Base-by-base conservation (phyloP, 2,797 vertebrate genomes). In the Scomberomorus guttatus region DNA sequence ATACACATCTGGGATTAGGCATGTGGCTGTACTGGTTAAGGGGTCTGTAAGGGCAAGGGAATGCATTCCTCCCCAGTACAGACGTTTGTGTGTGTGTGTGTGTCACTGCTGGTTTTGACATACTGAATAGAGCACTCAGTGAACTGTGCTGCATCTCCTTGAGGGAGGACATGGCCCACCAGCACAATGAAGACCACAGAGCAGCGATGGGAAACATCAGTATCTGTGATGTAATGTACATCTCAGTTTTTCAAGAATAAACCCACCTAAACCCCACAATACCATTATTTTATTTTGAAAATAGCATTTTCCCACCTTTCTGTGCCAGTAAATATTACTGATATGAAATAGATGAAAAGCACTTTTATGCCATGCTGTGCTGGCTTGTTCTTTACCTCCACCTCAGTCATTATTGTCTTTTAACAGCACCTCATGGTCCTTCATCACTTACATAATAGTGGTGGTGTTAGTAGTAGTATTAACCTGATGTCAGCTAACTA, bases 101-200 rank as follows among this genome's bases (percentile, higher is more conserved):
- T 52, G 46, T 65, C 12, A 1, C 8, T 5, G 42, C 27, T 27
- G 17, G 25, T 51, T 29, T 58, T 61, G n/a, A 72, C 51, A 48
- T 54, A 24, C 0, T 27, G 54, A 34, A 58, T 50, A 1, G 18
- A 63, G 44, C 34, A 50, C 7, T 69, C 18, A 37, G 1, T 75
- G 76, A 72, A 61, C 76, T 37, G 29, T 32, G 24, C n/a, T 72
- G 58, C 22, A 37, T 55, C 46, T 77, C 77, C 76, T 74, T 34
- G 6, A 69, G 81, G 82, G 82, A 84, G n/a, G 4, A 24, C 17
- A 42, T 17, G 32, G 37, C 37, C 75, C 70, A 50, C 27, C 57
- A n/a, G 67, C 51, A 22, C 48, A 68, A 51, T 6, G 14, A 73
- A 59, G 73, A 46, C 27, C 18, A 20, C 54, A 60, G 48, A 63